Evolutionary conservation across 2,797 vertebrate species (phyloP).

Genomic region (Centroberyx gerrardi): DNA sequence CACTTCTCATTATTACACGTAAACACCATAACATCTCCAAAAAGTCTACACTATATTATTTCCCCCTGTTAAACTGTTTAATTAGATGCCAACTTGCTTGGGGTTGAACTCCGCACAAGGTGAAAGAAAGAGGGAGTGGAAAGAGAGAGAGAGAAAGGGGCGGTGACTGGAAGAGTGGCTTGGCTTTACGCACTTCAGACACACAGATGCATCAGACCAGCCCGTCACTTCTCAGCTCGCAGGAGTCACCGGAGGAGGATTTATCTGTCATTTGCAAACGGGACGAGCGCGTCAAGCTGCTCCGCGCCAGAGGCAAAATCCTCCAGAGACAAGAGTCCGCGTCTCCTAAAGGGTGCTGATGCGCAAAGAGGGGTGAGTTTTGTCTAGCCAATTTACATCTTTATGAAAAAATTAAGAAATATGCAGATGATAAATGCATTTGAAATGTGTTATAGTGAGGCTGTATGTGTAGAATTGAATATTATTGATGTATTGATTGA

Average conservation of each 20-base stretch:
- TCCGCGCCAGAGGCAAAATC: neutral
- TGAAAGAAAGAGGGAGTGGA: slow-evolving; percentile 22
- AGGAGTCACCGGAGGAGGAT: slow-evolving; percentile 45
- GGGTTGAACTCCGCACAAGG: slow-evolving; percentile 51
- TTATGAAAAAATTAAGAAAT: too few species aligned
- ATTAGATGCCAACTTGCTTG: slow-evolving; percentile 29
- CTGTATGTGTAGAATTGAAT: neutral
- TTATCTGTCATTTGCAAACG: slow-evolving; percentile 35
- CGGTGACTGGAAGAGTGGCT: slow-evolving; percentile 28
- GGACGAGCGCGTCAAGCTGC: neutral
- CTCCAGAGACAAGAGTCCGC: slow-evolving; percentile 1
- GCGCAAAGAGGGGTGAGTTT: slow-evolving; percentile 44
- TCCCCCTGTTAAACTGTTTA: slow-evolving; percentile 43
- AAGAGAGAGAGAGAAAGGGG: slow-evolving; percentile 25
- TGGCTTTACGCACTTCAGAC: slow-evolving; percentile 56
- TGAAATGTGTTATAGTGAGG: neutral
- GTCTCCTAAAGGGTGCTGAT: slow-evolving; percentile 11
- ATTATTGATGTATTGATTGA: too few species aligned
- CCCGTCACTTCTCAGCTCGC: slow-evolving; percentile 27
- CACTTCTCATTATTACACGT: neutral
- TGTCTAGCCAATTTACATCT: neutral
- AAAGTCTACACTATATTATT: slow-evolving; percentile 18
- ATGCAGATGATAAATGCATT: neutral
- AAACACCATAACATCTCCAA: too few species aligned
- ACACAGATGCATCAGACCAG: slow-evolving; percentile 52